Conservation (phyloP, 1,140 invertebrate species). For the Meloidogyne floridensis region DNA sequence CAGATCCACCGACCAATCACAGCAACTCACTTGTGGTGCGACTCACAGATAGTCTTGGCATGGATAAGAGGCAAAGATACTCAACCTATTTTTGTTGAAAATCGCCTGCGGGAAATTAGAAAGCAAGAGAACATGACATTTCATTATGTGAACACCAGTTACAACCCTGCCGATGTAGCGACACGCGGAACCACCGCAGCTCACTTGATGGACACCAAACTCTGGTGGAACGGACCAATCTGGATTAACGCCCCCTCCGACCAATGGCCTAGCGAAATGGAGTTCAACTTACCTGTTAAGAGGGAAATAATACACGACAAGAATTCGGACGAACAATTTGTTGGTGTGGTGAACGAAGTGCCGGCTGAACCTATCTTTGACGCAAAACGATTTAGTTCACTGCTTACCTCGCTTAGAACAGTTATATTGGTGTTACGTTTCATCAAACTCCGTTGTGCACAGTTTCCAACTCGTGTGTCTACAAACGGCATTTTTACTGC, state of each 20-base stretch:
- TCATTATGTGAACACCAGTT: conserved; percentile 27
- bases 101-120: conserved; percentile 35
- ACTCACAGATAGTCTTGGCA: conserved; percentile 33
- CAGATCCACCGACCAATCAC: conserved; percentile 13
- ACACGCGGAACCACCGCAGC: conserved; percentile 27
- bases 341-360: not conserved
- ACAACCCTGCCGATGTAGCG: conserved; percentile 39
- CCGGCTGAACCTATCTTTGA: not conserved
- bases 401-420: not conserved
- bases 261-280: not conserved
- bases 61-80: conserved; percentile 15
- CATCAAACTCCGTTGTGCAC: not conserved
- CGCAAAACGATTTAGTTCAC: not conserved
- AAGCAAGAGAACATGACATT: not conserved
- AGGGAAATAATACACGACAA: no score
- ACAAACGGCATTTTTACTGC: not conserved
- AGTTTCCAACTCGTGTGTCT: no score
- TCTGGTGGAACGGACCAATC: conserved; percentile 37
- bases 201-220: not conserved
- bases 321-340: not conserved
- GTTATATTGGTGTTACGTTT: not conserved
- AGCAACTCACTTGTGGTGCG: conserved; percentile 30
- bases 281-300: not conserved
- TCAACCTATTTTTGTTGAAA: conserved; percentile 22
- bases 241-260: not conserved